A percentile compares a stretch with the other conserved stretches of the same genome.
These are phyloP conservation scores for Cosmorhoe ocellata DNA, from an alignment of 2,888 invertebrate species.

Conservation along the genomic window DNA sequence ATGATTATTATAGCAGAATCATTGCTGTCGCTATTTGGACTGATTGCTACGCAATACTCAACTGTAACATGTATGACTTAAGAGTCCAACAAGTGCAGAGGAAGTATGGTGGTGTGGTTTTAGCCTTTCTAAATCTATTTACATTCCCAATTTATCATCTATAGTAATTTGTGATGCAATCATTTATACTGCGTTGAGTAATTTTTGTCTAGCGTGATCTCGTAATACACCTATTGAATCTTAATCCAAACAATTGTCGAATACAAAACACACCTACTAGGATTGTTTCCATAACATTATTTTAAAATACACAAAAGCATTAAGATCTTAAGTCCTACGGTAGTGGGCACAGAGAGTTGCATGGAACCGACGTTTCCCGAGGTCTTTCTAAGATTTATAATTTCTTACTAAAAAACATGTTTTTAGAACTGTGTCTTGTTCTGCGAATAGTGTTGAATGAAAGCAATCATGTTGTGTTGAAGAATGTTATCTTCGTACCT, in stretches of 20 bases:
- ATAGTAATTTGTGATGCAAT: too few relatives aligned
- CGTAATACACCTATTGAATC: slow-evolving; percentile 1
- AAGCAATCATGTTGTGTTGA: slow-evolving; percentile 37
- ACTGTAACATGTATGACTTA: background rate
- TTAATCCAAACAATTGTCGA: background rate
- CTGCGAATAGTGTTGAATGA: slow-evolving; percentile 46
- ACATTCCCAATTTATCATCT: too few relatives aligned
- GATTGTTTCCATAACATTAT: background rate
- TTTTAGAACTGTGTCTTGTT: slow-evolving; percentile 44
- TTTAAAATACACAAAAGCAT: background rate
- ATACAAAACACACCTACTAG: background rate
- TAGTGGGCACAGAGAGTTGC: slow-evolving; percentile 1
- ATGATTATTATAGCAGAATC: slow-evolving; percentile 4
- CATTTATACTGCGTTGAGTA: background rate
- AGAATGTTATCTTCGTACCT: slow-evolving; percentile 32
- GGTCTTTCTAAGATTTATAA: background rate
- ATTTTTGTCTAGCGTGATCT: background rate
- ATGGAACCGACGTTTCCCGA: background rate
- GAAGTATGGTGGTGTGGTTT: too few relatives aligned
- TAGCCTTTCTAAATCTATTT: too few relatives aligned
- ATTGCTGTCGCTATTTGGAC: background rate
- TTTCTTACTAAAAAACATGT: slow-evolving; percentile 31
- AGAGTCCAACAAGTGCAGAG: background rate
- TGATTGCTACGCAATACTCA: background rate
- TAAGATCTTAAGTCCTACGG: background rate